phyloP scores from a whole-genome alignment of 2,888 invertebrate genomes.

The Mythimna albipuncta region DNA sequence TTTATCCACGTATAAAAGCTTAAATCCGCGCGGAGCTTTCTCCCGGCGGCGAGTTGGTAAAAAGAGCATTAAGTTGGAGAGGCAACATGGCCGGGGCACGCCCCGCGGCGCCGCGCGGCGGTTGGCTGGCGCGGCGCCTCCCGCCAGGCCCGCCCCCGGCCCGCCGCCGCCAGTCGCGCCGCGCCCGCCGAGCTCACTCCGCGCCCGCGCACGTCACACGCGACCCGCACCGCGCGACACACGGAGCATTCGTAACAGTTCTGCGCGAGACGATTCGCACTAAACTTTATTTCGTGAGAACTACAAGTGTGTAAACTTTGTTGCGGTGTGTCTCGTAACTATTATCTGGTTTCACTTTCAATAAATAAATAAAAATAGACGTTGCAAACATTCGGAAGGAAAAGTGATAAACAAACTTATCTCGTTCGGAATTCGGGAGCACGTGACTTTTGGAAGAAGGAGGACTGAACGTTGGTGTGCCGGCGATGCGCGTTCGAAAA shows the following conservation, averaged over 20 bases:
- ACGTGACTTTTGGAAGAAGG: slow-evolving; percentile 26
- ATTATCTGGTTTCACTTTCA: slow-evolving; percentile 22
- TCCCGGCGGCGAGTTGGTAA: slow-evolving; percentile 86
- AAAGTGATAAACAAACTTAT: slow-evolving; percentile 51
- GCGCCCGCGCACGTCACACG: slow-evolving; percentile 25
- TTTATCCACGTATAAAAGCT: slow-evolving; percentile 91
- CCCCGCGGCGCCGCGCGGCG: slow-evolving; percentile 75
- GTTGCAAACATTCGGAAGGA: slow-evolving; percentile 32
- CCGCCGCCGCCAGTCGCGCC: slow-evolving; percentile 73
- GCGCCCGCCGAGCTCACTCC: slow-evolving; percentile 66
- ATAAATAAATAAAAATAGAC: slow-evolving; percentile 12
- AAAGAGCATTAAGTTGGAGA: slow-evolving; percentile 87
- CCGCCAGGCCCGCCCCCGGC: slow-evolving; percentile 64
- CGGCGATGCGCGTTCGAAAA: slow-evolving; percentile 60
- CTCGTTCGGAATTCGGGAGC: slow-evolving; percentile 27
- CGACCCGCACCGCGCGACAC: slow-evolving; percentile 26
- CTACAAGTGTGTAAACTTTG: slow-evolving; percentile 52
- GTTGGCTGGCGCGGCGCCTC: slow-evolving; percentile 75
- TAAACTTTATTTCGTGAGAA: slow-evolving; percentile 57
- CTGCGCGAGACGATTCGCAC: slow-evolving; percentile 42
- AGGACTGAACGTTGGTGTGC: slow-evolving; percentile 45
- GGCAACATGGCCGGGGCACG: slow-evolving; percentile 87
- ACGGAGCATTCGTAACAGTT: slow-evolving; percentile 30
- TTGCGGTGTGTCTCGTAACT: slow-evolving; percentile 32
- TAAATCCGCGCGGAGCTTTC: slow-evolving; percentile 90